Conservation (phyloP, 2,113 vertebrate genomes). For the Anhinga rufa region DNA sequence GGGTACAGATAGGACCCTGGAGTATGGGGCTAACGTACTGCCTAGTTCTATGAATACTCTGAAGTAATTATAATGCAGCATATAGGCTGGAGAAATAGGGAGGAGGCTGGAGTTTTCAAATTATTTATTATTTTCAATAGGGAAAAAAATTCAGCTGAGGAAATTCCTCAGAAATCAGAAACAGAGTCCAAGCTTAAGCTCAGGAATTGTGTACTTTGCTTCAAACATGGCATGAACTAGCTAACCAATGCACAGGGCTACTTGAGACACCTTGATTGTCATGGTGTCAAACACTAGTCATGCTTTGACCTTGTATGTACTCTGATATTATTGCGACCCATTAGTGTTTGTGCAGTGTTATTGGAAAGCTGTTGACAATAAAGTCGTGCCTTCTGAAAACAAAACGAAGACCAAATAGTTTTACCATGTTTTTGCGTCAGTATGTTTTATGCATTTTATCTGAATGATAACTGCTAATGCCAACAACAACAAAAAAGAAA, state of each 20-base stretch:
- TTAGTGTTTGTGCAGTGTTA: not conserved
- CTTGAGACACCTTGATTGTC: not conserved
- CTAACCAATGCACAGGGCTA: not conserved
- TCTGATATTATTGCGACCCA: not conserved
- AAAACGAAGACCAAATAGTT: not conserved
- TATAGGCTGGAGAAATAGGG: not conserved
- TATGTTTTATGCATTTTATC: not conserved
- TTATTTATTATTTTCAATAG: not conserved
- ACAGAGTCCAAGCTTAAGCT: not conserved
- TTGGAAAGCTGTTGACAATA: not conserved
- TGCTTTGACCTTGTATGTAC: not conserved
- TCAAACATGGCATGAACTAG: not conserved
- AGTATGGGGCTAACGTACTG: not conserved
- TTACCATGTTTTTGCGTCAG: not conserved
- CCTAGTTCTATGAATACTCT: not conserved
- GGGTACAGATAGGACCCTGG: not conserved
- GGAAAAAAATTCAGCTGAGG: not conserved
- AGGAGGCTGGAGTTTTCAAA: not conserved
- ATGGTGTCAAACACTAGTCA: not conserved
- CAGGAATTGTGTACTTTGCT: not conserved
- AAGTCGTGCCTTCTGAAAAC: not conserved
- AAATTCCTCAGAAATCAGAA: not conserved
- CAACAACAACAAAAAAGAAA: not conserved
- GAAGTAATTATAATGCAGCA: not conserved
- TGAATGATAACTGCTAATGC: not conserved